A percentile compares a stretch with the other conserved stretches of the same genome.
Conservation (phyloP, 2,113 vertebrate species). For the Philantomba maxwellii region DNA sequence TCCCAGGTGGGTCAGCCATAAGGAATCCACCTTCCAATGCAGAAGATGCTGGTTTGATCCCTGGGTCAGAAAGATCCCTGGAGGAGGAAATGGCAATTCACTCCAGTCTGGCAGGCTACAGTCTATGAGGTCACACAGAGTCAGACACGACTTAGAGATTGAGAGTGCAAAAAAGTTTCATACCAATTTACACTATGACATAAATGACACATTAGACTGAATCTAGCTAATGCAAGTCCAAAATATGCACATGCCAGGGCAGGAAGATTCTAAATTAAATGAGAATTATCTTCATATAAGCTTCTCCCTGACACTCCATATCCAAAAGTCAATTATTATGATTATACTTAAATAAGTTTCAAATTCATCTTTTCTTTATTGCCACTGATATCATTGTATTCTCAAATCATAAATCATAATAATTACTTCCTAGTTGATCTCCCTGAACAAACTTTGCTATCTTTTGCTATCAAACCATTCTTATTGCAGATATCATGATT, state of each 20-base stretch:
- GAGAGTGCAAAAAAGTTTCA: background rate
- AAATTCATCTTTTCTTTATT: background rate
- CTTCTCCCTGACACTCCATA: background rate
- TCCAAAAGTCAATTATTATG: background rate
- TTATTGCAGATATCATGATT: background rate
- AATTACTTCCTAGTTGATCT: background rate
- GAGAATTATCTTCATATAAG: background rate
- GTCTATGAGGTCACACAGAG: background rate
- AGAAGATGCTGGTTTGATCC: background rate
- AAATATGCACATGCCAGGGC: background rate
- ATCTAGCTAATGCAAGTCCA: background rate
- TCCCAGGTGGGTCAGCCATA: background rate
- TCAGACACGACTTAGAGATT: background rate
- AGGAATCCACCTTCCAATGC: background rate
- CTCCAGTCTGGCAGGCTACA: background rate
- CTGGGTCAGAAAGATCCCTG: background rate
- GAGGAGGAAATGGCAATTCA: background rate
- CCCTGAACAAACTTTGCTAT: background rate
- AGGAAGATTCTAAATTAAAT: background rate
- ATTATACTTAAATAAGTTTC: background rate
- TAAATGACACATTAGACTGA: background rate
- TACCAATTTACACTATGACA: background rate
- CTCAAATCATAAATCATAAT: background rate
- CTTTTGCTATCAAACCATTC: background rate
- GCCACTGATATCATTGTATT: background rate